Evolutionary conservation across 2,113 vertebrate species (phyloP), one percentile per base, ranked within the genome.

Genomic region (Pelobates fuscus): DNA sequence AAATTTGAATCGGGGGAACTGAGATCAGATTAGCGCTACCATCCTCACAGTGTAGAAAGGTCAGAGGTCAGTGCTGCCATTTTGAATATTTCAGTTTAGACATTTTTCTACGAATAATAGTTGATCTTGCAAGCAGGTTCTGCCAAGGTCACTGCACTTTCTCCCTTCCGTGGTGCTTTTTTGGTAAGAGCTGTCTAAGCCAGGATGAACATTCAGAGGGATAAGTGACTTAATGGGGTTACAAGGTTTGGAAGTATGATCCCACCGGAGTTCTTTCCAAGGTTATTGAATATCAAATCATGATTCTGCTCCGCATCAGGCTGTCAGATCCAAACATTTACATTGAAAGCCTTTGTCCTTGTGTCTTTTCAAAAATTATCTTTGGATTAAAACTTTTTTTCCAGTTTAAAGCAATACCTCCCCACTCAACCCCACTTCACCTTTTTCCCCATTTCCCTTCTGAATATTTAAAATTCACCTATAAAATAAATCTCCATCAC

Each of bases 161-260:
- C 21, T 8, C 49, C 55, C 64, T 76, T 17, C 5, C 11, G 25
- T 75, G 64, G 26, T 52, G 41, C 18, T 32, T 65, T 44, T 76
- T 70, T 60, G 55, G 37, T 68, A 67, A 76, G 55, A 76, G 64
- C 73, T 76, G 73, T 68, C 73, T 66, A 32, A 68, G 55, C 73
- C 65, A 61, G 46, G 55, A 26, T 60, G 21, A 32, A 68, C 37
- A 58, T 76, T 52, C 26, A 29, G 65, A 68, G 57, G 73, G 65
- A 76, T 57, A 68, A 49, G 73, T 68, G 73, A 76, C 73, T 68
- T 76, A 76, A 76, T 76, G 73, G 73, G 73, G 73, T 61, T 68
- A 67, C 52, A 52, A 60, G 11, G 55, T 14, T 30, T 32, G 14
- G 55, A 54, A 61, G 1, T 49, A 15, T 29, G 23, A 5, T 76